Conservation (phyloP, 92 coral and sea anemone species). For the Phenganax stokvisi region DNA sequence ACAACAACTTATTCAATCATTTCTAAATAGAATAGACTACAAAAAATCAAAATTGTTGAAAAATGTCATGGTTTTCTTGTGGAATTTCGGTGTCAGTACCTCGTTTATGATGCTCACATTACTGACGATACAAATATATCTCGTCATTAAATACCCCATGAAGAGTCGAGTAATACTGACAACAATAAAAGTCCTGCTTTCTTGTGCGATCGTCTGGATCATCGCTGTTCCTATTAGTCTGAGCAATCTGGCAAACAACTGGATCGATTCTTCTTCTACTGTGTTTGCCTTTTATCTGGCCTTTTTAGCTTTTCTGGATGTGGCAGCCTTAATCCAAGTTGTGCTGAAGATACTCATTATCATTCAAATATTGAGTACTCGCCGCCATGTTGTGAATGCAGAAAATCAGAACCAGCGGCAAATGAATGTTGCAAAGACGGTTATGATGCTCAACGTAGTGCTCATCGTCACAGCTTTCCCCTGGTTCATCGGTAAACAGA, state of each 20-base stretch:
- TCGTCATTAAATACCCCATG: conserved; percentile 3
- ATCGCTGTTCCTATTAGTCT: conserved; percentile 47
- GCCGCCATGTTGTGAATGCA: not conserved
- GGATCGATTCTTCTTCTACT: not conserved
- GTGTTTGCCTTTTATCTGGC: not conserved
- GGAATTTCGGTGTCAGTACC: not conserved
- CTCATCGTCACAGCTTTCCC: conserved; percentile 6
- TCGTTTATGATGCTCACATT: conserved; percentile 8
- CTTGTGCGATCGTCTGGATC: conserved; percentile 63
- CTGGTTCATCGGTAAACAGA: not conserved
- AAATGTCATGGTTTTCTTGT: too few relatives aligned
- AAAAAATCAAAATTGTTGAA: too few relatives aligned
- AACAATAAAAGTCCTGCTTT: conserved; percentile 53
- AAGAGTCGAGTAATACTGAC: not conserved
- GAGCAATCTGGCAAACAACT: not conserved
- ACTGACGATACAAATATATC: conserved; percentile 3
- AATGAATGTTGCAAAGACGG: not conserved
- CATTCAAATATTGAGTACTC: not conserved
- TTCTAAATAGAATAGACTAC: too few relatives aligned
- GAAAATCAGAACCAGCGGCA: not conserved
- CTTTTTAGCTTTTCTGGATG: not conserved
- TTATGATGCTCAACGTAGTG: conserved; percentile 7
- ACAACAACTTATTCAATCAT: too few relatives aligned
- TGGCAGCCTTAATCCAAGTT: not conserved
- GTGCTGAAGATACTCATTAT: not conserved